Evolutionary conservation across 2,113 vertebrate genomes (phyloP), one percentile per base, ranked within the genome.

Genomic region (Myiozetetes cayanensis): DNA sequence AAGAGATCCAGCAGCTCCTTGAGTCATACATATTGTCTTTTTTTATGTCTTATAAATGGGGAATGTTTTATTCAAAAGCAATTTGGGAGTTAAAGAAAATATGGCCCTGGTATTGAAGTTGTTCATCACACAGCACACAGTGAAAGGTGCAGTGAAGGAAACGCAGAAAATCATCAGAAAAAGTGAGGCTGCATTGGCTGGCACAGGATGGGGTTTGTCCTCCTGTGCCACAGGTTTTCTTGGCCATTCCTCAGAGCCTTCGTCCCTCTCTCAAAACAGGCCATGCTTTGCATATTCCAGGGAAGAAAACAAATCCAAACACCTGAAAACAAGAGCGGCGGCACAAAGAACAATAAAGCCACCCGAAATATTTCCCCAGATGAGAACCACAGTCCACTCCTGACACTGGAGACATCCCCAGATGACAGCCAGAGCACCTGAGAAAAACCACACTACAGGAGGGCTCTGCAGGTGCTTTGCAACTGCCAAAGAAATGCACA

Each of bases 281-380:
- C 23, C 9, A 6, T 52, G 17, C 70, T 78, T 65, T 65, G 35
- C 81, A 23, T 39, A 20, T 33, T 65, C 52, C 61, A 33, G 31
- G 39, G 16, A 87, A 82, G 52, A 75, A 82, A 75, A 55, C 28
- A 90, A 87, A 78, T 18, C 52, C 78, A 50, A 58, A 59, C 50
- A 41, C 7, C 1, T 5, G 21, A 33, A 87, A 87, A 55, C 41
- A 28, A 20, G 43, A 85, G 22, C 0, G 0, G 20, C 0, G 0
- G 12, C 39, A 68, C 43, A 65, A 79, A 68, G 17, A 49, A 28
- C 30, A 28, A 25, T 14, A 19, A 85, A 87, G 49, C 8, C 77
- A 78, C 12, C 4, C 2, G 11, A 41, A 74, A 22, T 65, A 43
- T 23, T 61, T 82, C 41, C 49, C 79, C 30, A 62, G 19, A 23